Conservation (phyloP, 1,140 invertebrate genomes). For the Physella acuta region DNA sequence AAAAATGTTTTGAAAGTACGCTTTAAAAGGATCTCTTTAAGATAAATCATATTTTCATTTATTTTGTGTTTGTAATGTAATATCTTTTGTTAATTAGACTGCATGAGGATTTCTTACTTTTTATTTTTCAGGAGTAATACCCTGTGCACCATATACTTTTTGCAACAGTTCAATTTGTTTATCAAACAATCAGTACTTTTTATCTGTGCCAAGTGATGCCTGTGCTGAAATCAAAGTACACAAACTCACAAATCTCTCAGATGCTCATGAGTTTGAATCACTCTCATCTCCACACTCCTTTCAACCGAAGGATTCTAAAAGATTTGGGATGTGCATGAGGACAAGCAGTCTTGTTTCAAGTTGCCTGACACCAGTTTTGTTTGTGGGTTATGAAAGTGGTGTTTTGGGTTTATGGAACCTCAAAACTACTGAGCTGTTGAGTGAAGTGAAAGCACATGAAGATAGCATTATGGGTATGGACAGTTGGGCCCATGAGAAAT, state of each 20-base stretch:
- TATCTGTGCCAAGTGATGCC: constrained; percentile 26
- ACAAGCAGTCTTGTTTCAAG: constrained; percentile 14
- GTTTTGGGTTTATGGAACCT: constrained; percentile 44
- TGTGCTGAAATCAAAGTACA: no score
- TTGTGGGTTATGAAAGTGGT: constrained; percentile 49
- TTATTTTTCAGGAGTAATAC: constrained; percentile 23
- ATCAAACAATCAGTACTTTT: constrained; percentile 11
- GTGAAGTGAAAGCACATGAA: constrained; percentile 21
- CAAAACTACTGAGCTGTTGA: constrained; percentile 25
- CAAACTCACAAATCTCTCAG: no score
- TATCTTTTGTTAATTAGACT: no score
- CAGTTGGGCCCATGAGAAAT: constrained; percentile 14
- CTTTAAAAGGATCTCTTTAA: no score
- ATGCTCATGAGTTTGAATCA: no score
- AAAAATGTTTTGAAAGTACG: no score
- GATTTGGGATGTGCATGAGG: constrained; percentile 43
- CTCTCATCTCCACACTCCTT: background rate
- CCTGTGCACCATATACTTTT: constrained; percentile 22
- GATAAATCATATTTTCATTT: no score
- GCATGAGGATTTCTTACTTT: no score
- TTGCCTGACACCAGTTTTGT: constrained; percentile 19
- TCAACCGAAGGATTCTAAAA: constrained; percentile 23
- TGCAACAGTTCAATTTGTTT: constrained; percentile 25
- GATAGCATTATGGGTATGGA: constrained; percentile 46
- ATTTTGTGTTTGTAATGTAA: no score